Conservation (phyloP, 2,888 invertebrate species). For the Chymomyza caudatula region DNA sequence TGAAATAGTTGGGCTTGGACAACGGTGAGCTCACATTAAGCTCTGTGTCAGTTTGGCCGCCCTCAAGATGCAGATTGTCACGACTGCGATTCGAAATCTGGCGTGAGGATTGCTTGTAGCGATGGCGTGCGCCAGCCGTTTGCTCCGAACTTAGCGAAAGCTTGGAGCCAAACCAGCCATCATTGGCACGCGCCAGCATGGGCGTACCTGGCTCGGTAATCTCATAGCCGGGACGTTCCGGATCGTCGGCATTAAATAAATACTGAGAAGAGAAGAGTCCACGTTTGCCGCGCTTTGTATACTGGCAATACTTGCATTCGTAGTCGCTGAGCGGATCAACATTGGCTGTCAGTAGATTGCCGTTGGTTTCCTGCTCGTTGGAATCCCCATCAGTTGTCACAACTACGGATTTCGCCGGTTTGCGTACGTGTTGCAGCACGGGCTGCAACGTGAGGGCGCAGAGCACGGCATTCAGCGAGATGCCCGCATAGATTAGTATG, state of each 20-base stretch:
- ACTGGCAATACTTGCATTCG: slow-evolving; percentile 74
- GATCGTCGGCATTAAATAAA: slow-evolving; percentile 81
- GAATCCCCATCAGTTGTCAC: background rate
- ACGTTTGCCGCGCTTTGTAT: slow-evolving; percentile 62
- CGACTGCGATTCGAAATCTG: slow-evolving; percentile 50
- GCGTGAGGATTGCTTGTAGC: slow-evolving; percentile 52
- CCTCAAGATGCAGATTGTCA: slow-evolving; percentile 51
- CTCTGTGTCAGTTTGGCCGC: slow-evolving; percentile 14
- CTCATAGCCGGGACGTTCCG: slow-evolving; percentile 82
- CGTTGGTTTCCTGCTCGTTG: slow-evolving; percentile 48
- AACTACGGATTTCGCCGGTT: slow-evolving; percentile 61
- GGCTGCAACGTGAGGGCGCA: slow-evolving; percentile 85
- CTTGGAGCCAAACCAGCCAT: slow-evolving; percentile 76
- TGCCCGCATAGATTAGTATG: slow-evolving; percentile 83
- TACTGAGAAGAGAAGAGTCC: slow-evolving; percentile 75
- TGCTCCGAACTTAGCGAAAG: slow-evolving; percentile 69
- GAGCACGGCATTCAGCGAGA: slow-evolving; percentile 83
- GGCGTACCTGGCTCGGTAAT: slow-evolving; percentile 84
- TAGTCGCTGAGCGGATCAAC: slow-evolving; percentile 57
- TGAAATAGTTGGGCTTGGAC: slow-evolving; percentile 80
- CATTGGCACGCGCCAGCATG: slow-evolving; percentile 81
- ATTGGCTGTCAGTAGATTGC: slow-evolving; percentile 43
- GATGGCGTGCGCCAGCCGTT: slow-evolving; percentile 24
- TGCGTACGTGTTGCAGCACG: slow-evolving; percentile 84
- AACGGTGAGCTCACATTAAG: slow-evolving; percentile 28